A percentile compares a stretch with the other conserved stretches of the same genome.
phyloP scores from a whole-genome alignment of 2,888 invertebrate genomes.

The Drosophila planitibia region DNA sequence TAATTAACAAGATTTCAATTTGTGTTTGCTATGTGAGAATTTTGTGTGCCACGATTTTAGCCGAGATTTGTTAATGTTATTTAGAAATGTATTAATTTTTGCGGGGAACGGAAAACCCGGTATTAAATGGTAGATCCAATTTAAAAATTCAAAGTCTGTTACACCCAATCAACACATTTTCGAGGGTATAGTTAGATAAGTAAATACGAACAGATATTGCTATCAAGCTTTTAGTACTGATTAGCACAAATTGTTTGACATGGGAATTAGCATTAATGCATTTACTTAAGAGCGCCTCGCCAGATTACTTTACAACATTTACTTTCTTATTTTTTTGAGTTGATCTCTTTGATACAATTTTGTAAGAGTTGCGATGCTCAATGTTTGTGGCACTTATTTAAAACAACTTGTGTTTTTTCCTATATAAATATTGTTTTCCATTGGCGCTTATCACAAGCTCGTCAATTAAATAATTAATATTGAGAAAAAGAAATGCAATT shows the following conservation, averaged over 20 bases:
- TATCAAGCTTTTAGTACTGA: conserved; percentile 20
- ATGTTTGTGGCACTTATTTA: not conserved
- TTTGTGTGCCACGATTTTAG: not conserved
- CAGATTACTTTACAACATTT: not conserved
- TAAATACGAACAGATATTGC: conserved; percentile 12
- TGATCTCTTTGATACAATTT: not conserved
- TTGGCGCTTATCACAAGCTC: not conserved
- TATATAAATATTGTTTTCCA: not conserved
- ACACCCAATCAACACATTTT: not conserved
- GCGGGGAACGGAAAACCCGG: not conserved
- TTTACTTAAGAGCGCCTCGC: not conserved
- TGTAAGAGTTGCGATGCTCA: not conserved
- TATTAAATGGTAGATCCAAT: not conserved
- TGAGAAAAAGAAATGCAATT: not conserved
- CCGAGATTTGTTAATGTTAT: not conserved
- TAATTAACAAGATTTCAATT: not conserved
- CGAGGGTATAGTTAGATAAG: conserved; percentile 7
- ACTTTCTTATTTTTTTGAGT: not conserved
- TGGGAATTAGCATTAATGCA: conserved; percentile 13
- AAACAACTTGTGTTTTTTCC: not conserved
- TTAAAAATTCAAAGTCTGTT: not conserved
- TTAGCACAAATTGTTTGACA: conserved; percentile 22
- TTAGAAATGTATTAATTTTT: not conserved
- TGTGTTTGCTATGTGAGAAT: not conserved
- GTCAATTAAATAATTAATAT: not conserved